Evolutionary conservation across 2,113 vertebrate species (phyloP).

Genomic region (Empidonax alnorum): DNA sequence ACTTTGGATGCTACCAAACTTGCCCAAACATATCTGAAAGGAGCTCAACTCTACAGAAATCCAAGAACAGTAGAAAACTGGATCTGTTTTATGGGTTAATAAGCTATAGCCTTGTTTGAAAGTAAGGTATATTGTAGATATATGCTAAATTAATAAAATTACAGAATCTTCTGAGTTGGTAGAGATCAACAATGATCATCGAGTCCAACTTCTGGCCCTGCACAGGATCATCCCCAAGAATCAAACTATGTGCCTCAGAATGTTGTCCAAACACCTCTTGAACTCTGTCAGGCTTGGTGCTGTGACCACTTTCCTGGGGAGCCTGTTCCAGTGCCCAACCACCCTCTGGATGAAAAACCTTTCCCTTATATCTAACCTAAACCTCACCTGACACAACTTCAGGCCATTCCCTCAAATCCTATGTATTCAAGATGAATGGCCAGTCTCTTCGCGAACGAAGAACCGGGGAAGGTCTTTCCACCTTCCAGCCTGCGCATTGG

Average conservation of each 20-base stretch:
- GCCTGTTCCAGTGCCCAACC: not conserved
- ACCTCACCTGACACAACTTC: not conserved
- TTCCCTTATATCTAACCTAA: not conserved
- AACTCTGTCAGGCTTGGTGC: not conserved
- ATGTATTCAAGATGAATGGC: not conserved
- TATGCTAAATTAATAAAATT: not conserved
- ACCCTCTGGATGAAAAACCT: not conserved
- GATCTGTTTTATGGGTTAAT: not conserved
- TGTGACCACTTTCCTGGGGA: not conserved
- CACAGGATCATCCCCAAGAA: not conserved
- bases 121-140: not conserved
- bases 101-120: not conserved
- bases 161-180: not conserved
- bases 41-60: not conserved
- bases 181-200: not conserved
- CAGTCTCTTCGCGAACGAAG: no score
- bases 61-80: not conserved
- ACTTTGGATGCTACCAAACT: not conserved
- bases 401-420: not conserved
- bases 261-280: not conserved
- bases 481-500: no score
- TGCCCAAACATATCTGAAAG: not conserved
- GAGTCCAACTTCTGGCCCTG: not conserved
- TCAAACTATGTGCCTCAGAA: not conserved
- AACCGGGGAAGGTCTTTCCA: no score